These are phyloP conservation scores for Pleuronectes platessa DNA, from an alignment of 2,113 vertebrate species.

Conservation along the genomic window DNA sequence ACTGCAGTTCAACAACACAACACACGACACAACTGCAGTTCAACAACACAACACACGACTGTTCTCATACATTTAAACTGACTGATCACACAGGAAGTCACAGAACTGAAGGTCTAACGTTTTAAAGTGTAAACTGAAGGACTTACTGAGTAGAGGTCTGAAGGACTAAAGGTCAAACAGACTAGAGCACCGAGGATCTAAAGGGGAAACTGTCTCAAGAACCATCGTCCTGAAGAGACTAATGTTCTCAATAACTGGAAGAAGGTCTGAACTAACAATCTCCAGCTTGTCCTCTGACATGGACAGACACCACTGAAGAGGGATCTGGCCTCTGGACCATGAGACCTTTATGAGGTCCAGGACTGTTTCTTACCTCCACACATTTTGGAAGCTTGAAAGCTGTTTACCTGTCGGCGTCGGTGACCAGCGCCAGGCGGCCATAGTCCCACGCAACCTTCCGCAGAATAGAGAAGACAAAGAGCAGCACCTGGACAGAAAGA, in stretches of 20 bases:
- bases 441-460: constrained; percentile 98
- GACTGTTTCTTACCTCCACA: background rate
- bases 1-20: no score
- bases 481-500: constrained; percentile 84
- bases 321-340: background rate
- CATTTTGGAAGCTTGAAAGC: background rate
- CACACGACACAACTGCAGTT: no score
- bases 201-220: background rate
- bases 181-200: background rate
- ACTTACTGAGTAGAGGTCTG: background rate
- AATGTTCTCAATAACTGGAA: no score
- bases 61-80: no score
- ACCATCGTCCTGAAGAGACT: background rate
- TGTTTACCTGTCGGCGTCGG: constrained; percentile 95
- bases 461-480: constrained; percentile 95
- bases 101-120: background rate
- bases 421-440: constrained; percentile 95
- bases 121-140: background rate
- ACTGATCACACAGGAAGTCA: no score
- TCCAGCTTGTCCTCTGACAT: no score
- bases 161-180: background rate
- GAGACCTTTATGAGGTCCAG: background rate
- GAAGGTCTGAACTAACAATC: no score
- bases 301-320: no score
- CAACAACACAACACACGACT: no score